phyloP scores from a whole-genome alignment of 2,888 invertebrate species.

The Resseliella maxima region DNA sequence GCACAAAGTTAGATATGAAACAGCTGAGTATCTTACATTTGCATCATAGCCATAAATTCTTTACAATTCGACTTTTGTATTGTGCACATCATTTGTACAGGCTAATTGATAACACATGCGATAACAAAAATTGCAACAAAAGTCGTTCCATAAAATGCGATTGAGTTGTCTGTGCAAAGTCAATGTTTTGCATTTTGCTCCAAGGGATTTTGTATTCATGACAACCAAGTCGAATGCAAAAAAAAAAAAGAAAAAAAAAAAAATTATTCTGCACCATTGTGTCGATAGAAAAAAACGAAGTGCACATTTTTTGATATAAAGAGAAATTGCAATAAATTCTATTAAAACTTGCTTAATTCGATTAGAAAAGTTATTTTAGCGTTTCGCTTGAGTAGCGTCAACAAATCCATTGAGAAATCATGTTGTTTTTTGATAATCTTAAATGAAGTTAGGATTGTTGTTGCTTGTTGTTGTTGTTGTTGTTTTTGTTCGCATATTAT shows the following conservation, averaged over 20 bases:
- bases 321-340: not conserved
- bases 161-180: no score
- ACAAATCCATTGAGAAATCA: not conserved
- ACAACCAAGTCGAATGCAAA: not conserved
- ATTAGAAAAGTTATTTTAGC: constrained; percentile 8
- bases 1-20: not conserved
- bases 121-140: no score
- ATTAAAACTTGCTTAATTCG: constrained; percentile 19
- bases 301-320: not conserved
- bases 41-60: not conserved
- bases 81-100: not conserved
- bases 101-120: constrained; percentile 16
- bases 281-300: no score
- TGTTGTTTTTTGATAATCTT: not conserved
- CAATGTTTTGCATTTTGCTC: no score
- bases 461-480: not conserved
- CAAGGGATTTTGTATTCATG: no score
- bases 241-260: not conserved
- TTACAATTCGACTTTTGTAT: not conserved
- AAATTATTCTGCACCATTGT: not conserved
- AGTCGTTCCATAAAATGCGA: no score
- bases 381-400: not conserved
- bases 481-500: not conserved
- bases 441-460: not conserved
- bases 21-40: no score